Evolutionary conservation across 2,888 invertebrate genomes (phyloP).

Genomic region (Odontothrips loti): DNA sequence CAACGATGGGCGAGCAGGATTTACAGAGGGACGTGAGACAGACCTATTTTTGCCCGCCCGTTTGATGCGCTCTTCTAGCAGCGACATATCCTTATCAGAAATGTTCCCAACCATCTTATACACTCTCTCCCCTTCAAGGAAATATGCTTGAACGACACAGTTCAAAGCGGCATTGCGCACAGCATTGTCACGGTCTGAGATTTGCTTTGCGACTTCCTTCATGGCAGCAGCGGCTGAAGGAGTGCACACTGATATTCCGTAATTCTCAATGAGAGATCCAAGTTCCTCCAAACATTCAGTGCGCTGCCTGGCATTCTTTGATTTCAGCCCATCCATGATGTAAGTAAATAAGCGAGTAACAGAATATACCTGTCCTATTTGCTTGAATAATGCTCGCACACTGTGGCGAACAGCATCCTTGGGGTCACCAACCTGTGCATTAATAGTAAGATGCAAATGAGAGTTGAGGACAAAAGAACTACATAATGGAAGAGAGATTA

Average conservation of each 20-base stretch:
- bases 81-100: slow-evolving; percentile 89
- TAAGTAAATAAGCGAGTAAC: slow-evolving; percentile 84
- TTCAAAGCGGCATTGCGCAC: slow-evolving; percentile 95
- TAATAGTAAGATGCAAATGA: neutral
- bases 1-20: slow-evolving; percentile 51
- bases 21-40: slow-evolving; percentile 40
- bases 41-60: slow-evolving; percentile 64
- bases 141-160: slow-evolving; percentile 85
- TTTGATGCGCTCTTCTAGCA: slow-evolving; percentile 94
- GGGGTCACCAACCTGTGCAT: slow-evolving; percentile 85
- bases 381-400: slow-evolving; percentile 78
- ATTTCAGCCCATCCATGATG: slow-evolving; percentile 91
- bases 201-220: slow-evolving; percentile 88
- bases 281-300: slow-evolving; percentile 94
- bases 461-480: neutral
- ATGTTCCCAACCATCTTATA: slow-evolving; percentile 90
- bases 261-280: slow-evolving; percentile 76
- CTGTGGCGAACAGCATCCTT: slow-evolving; percentile 92
- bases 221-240: slow-evolving; percentile 74
- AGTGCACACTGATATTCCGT: slow-evolving; percentile 78
- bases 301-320: slow-evolving; percentile 93
- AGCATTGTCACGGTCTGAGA: slow-evolving; percentile 92
- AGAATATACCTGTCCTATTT: slow-evolving; percentile 80
- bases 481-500: neutral
- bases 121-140: slow-evolving; percentile 83